Conservation (phyloP, 2,888 invertebrate genomes). For the Gibbula magus region DNA sequence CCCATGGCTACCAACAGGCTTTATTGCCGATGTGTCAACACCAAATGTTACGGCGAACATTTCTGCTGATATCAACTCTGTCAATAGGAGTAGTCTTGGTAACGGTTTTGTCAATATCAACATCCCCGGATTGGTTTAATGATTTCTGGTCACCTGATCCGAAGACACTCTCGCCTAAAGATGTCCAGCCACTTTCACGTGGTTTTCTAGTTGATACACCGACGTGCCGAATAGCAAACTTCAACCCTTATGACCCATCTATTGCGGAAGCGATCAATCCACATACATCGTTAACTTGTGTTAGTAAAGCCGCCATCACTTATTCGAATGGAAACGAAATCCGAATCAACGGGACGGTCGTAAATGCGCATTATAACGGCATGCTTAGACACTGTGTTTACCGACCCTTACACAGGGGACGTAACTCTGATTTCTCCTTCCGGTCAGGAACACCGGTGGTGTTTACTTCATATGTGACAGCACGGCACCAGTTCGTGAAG, state of each 20-base stretch:
- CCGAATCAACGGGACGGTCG: constrained; percentile 52
- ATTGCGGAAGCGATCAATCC: constrained; percentile 50
- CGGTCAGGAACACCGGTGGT: constrained; percentile 14
- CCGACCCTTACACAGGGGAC: not conserved
- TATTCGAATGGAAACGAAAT: constrained; percentile 53
- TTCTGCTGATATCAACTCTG: too few relatives aligned
- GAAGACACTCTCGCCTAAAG: too few relatives aligned
- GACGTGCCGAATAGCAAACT: constrained; percentile 67
- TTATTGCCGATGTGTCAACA: too few relatives aligned
- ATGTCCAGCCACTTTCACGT: not conserved
- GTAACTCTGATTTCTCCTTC: constrained; percentile 33
- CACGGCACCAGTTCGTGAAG: constrained; percentile 63
- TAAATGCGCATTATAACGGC: constrained; percentile 37
- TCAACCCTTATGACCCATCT: constrained; percentile 65
- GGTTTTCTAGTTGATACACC: constrained; percentile 66
- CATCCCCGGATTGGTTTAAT: too few relatives aligned
- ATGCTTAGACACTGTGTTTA: not conserved
- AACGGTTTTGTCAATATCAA: too few relatives aligned
- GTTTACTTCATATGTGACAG: constrained; percentile 39
- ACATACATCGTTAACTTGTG: constrained; percentile 49
- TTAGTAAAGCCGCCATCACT: constrained; percentile 54
- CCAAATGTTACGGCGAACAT: too few relatives aligned
- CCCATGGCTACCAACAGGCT: too few relatives aligned
- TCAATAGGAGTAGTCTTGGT: too few relatives aligned
- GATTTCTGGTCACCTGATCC: too few relatives aligned